phyloP scores from a whole-genome alignment of 2,888 invertebrate species.

The Physocephala rufipes region DNA sequence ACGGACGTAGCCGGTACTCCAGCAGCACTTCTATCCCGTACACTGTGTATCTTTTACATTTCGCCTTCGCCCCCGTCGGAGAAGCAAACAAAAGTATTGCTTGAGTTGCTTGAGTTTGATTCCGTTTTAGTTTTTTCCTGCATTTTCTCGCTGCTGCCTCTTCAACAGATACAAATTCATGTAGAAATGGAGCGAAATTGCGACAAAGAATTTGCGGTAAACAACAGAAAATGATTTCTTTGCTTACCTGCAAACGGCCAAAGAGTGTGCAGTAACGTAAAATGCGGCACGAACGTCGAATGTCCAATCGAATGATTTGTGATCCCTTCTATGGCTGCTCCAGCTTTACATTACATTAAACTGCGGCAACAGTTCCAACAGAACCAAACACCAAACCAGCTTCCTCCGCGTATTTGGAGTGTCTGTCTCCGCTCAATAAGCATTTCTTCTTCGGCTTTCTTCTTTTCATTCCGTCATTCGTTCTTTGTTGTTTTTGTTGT shows the following conservation, averaged over 20 bases:
- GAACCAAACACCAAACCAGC: too few relatives aligned
- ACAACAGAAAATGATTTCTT: slow-evolving; percentile 28
- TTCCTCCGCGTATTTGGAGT: too few relatives aligned
- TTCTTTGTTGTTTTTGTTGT: slow-evolving; percentile 6
- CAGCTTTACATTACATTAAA: neutral
- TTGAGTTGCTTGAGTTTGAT: slow-evolving; percentile 26
- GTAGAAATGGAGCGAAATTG: slow-evolving; percentile 28
- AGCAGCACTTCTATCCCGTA: neutral
- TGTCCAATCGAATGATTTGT: slow-evolving; percentile 50
- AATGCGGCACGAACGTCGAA: slow-evolving; percentile 37
- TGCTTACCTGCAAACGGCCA: neutral
- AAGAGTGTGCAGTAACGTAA: neutral
- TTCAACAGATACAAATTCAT: neutral
- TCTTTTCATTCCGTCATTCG: too few relatives aligned
- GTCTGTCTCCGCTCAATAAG: too few relatives aligned
- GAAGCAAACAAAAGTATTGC: slow-evolving; percentile 29
- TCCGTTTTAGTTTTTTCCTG: neutral
- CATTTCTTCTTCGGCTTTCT: too few relatives aligned
- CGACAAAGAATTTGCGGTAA: slow-evolving; percentile 21
- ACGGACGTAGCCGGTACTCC: neutral
- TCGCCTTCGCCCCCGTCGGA: neutral
- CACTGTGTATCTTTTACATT: neutral
- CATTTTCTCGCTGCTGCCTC: slow-evolving; percentile 1
- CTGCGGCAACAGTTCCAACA: too few relatives aligned
- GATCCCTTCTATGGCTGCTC: slow-evolving; percentile 43